Base-by-base conservation (phyloP, 2,888 invertebrate genomes). In the Aspidiotus rigidus region DNA sequence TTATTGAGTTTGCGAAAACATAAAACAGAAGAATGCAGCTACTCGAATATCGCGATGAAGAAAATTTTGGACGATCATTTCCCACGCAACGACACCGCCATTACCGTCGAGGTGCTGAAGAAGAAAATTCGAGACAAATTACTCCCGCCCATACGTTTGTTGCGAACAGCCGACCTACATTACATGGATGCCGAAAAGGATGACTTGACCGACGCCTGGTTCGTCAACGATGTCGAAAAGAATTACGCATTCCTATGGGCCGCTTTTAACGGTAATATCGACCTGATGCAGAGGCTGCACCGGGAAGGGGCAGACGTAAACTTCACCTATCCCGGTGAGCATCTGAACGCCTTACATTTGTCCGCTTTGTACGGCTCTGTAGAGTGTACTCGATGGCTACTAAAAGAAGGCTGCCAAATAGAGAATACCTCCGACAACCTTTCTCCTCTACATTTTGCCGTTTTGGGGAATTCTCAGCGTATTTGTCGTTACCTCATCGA, bases 381-480 rank as follows among this genome's bases (percentile, higher is more conserved):
- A 61, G 83, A 85, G 16, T 86, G 88, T 16, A 55, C 55, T 49
- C 44, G 54, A 15, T 86, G 84, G 75, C 81, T 91, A 64, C 82
- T 90, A 60, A 79, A 83, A 40, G 83, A 85, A 74, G 87, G 86
- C 1, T 83, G 84, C 73, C 86, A 86, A 74, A 83, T 88, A 9
- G 86, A 87, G 78, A 81, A 84, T 64, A 83, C 84, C 76, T 83
- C 84, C 70, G 85, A 87, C 77, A 84, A 85, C 74, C 15, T 57
- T 3, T 87, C 88, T 60, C 90, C 93, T 1, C 82, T 93, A 70
- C 93, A 94, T 78, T 91, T 90, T 77, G 90, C 93, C 13, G 92
- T 92, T 53, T 91, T 92, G 79, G 90, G 93, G 13, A 90, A 93
- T 76, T 87, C 90, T 71, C 84, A 16, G 9, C 44, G 59, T 40